Evolutionary conservation across 2,113 vertebrate genomes (phyloP).

Genomic region (Tonatia bakeri): DNA sequence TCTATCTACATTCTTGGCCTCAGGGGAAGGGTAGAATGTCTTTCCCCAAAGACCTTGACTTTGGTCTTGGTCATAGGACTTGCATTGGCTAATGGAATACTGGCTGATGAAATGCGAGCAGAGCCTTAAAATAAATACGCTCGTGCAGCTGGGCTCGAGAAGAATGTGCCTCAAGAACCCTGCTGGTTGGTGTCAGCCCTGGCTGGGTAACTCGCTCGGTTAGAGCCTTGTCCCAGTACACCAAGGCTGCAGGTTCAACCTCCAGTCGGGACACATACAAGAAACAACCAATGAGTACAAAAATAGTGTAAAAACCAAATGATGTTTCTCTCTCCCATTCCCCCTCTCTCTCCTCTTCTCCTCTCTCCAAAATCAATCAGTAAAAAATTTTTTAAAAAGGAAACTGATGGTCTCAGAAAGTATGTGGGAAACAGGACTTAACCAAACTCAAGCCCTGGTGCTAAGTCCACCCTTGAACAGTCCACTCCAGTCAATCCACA

Average conservation of each 20-base stretch:
- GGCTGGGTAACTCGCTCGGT: no score
- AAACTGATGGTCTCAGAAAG: not conserved
- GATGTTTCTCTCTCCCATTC: no score
- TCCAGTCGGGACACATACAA: no score
- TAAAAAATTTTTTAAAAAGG: no score
- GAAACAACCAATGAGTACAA: no score
- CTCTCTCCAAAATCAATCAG: no score
- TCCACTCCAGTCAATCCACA: not conserved
- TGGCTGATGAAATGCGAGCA: not conserved
- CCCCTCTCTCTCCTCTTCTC: no score
- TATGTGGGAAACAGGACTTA: not conserved
- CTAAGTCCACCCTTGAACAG: not conserved
- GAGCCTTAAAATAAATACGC: not conserved
- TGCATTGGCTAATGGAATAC: not conserved
- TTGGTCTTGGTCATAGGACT: not conserved
- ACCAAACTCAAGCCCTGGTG: not conserved
- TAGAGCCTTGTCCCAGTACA: no score
- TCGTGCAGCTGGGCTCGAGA: not conserved
- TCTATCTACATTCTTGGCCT: not conserved
- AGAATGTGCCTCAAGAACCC: not conserved
- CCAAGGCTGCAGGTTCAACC: no score
- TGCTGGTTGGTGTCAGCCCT: no score
- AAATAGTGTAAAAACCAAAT: no score
- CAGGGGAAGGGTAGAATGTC: not conserved
- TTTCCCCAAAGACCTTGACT: not conserved